Conservation (phyloP, 2,888 invertebrate genomes). For the Acrobasis consociella region DNA sequence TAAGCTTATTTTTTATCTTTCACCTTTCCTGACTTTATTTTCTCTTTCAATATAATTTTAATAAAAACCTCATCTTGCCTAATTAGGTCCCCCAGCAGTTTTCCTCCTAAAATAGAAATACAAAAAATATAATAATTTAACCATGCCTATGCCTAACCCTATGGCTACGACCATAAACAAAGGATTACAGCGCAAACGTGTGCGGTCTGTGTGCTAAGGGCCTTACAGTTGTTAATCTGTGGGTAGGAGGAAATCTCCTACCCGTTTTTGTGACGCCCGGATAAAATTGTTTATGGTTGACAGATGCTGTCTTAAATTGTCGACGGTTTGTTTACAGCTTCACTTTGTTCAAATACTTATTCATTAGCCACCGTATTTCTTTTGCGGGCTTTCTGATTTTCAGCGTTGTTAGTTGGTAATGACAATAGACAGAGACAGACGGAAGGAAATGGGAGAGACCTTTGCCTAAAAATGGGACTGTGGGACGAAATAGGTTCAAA, state of each 20-base stretch:
- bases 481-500: no score
- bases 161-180: constrained; percentile 18
- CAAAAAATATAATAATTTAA: not conserved
- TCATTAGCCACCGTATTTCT: not conserved
- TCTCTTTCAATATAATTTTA: no score
- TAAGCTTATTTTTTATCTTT: no score
- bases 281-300: constrained; percentile 19
- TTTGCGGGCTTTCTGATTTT: not conserved
- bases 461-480: no score
- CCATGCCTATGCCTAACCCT: not conserved
- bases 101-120: no score
- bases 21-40: no score
- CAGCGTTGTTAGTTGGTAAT: no score
- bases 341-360: constrained; percentile 3
- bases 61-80: no score
- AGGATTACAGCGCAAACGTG: constrained; percentile 21
- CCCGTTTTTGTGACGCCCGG: constrained; percentile 14
- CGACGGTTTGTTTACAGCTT: not conserved
- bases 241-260: constrained; percentile 22
- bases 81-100: no score
- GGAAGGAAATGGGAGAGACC: no score
- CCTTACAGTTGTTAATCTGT: constrained; percentile 61
- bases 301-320: constrained; percentile 13
- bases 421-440: no score
- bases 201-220: constrained; percentile 56